Conservation (phyloP, 2,888 invertebrate species). For the Xestia ashworthii region DNA sequence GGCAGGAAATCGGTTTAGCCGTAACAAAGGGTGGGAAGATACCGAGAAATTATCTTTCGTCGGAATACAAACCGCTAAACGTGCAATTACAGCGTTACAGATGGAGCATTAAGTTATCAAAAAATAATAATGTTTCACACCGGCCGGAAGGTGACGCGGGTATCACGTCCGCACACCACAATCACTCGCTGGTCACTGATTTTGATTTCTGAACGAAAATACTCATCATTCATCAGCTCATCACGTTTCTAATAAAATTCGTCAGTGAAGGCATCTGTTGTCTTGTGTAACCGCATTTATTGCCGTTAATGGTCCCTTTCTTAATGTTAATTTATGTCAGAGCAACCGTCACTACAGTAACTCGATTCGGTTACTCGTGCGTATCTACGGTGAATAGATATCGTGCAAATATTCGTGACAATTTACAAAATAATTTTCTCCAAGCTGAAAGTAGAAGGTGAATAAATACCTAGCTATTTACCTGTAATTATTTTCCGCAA, state of each 20-base stretch:
- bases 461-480: neutral
- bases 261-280: constrained; percentile 83
- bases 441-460: constrained; percentile 21
- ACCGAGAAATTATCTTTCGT: constrained; percentile 89
- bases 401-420: constrained; percentile 50
- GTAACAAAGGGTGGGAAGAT: constrained; percentile 89
- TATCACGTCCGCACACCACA: constrained; percentile 84
- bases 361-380: constrained; percentile 69
- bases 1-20: constrained; percentile 88
- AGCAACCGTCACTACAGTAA: constrained; percentile 68
- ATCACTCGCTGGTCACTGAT: constrained; percentile 80
- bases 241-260: constrained; percentile 90
- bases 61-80: constrained; percentile 88
- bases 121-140: constrained; percentile 88
- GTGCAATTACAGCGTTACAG: constrained; percentile 89
- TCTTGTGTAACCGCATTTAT: constrained; percentile 89
- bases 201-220: constrained; percentile 82
- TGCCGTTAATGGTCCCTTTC: constrained; percentile 85
- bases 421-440: constrained; percentile 42
- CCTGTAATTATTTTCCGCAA: constrained; percentile 43
- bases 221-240: constrained; percentile 83
- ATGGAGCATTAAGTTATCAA: constrained; percentile 89
- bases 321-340: constrained; percentile 82
- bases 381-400: constrained; percentile 56
- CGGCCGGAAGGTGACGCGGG: constrained; percentile 88